phyloP scores from a whole-genome alignment of 2,888 invertebrate genomes.

The Arrhopalites spinosus region DNA sequence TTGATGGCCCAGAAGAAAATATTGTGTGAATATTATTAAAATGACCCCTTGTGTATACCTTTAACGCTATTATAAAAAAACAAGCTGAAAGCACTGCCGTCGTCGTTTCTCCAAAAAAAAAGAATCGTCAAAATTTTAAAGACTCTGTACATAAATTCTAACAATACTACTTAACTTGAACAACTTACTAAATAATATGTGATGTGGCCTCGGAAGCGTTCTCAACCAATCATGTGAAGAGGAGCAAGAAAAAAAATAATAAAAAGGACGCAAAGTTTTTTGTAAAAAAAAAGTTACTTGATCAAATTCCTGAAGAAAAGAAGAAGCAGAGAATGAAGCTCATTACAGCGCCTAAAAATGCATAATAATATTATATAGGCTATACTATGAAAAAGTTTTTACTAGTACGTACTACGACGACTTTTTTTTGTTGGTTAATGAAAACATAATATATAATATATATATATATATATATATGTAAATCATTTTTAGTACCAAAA shows the following conservation, averaged over 20 bases:
- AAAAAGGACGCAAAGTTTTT: not conserved
- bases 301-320: constrained; percentile 8
- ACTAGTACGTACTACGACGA: not conserved
- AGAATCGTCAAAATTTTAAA: not conserved
- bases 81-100: constrained; percentile 20
- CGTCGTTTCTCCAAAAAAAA: not conserved
- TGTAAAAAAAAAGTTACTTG: not conserved
- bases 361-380: not conserved
- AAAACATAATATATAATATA: not conserved
- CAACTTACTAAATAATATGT: not conserved
- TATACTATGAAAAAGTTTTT: not conserved
- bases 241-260: constrained; percentile 1
- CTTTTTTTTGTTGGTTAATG: not conserved
- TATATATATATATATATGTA: not conserved
- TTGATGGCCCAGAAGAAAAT: constrained; percentile 66
- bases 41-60: constrained; percentile 60
- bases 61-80: not conserved
- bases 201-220: constrained; percentile 27
- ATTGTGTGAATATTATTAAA: constrained; percentile 70
- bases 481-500: constrained; percentile 4
- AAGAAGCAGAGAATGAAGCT: not conserved
- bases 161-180: not conserved
- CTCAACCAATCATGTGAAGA: constrained; percentile 3
- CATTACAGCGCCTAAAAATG: constrained; percentile 12
- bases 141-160: not conserved